phyloP scores from a whole-genome alignment of 30 jellyfish, hydroid and myxozoan genomes.

The Cassiopea andromeda region DNA sequence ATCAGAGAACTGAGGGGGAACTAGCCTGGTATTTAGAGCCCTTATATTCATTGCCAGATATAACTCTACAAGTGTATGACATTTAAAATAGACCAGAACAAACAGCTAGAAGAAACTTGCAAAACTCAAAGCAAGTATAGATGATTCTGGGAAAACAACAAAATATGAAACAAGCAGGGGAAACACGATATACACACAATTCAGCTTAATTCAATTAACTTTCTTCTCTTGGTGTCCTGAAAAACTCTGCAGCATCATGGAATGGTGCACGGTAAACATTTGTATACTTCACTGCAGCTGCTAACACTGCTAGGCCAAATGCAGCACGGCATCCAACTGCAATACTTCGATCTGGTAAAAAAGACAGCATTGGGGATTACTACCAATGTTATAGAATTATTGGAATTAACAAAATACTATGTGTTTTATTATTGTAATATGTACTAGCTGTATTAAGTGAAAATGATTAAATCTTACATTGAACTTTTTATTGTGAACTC shows the following conservation, averaged over 20 bases:
- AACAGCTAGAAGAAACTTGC: background rate
- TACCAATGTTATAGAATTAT: background rate
- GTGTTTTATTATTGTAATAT: too few relatives aligned
- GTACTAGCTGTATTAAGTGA: too few relatives aligned
- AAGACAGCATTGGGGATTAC: background rate
- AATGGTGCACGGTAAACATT: conserved; percentile 68
- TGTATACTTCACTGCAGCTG: conserved; percentile 52
- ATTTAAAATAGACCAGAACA: background rate
- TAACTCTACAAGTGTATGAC: too few relatives aligned
- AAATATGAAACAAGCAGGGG: conserved; percentile 1
- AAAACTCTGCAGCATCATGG: conserved; percentile 24
- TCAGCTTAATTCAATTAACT: background rate
- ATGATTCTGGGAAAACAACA: background rate
- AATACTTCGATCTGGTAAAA: conserved; percentile 41
- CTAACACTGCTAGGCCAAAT: conserved; percentile 35
- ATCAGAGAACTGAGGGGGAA: too few relatives aligned
- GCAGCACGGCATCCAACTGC: conserved; percentile 52
- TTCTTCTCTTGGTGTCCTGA: conserved; percentile 50
- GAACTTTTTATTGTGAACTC: too few relatives aligned
- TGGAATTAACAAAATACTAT: too few relatives aligned
- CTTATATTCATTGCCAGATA: too few relatives aligned
- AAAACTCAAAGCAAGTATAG: background rate
- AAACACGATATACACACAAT: conserved; percentile 47
- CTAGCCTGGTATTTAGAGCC: too few relatives aligned
- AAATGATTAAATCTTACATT: too few relatives aligned